phyloP scores from a whole-genome alignment of 2,113 vertebrate genomes.

The Brachyistius frenatus region DNA sequence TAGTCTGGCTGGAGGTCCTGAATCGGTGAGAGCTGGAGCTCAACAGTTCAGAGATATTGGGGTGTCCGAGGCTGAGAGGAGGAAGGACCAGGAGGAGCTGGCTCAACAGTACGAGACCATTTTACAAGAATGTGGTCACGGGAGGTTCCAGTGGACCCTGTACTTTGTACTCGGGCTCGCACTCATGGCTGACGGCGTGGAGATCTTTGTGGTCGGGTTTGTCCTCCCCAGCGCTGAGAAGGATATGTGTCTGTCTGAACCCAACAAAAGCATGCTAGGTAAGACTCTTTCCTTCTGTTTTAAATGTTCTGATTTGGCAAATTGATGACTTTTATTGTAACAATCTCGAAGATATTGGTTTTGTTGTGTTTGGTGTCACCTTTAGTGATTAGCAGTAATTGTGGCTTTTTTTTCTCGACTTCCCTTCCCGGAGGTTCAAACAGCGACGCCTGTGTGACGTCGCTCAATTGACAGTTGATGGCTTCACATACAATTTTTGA shows the following conservation, averaged over 20 bases:
- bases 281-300: slow-evolving; percentile 67
- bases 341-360: too few relatives aligned
- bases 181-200: slow-evolving; percentile 96
- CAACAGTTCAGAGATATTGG: slow-evolving; percentile 82
- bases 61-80: slow-evolving; percentile 83
- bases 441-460: too few relatives aligned
- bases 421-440: too few relatives aligned
- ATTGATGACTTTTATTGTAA: not conserved
- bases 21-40: slow-evolving; percentile 68
- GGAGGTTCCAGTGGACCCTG: slow-evolving; percentile 97
- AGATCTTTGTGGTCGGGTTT: slow-evolving; percentile 97
- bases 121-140: slow-evolving; percentile 95
- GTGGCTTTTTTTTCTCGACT: too few relatives aligned
- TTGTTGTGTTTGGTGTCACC: too few relatives aligned
- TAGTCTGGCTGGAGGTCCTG: slow-evolving; percentile 77
- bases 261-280: slow-evolving; percentile 99
- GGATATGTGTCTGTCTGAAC: slow-evolving; percentile 98
- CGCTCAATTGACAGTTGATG: too few relatives aligned
- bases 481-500: too few relatives aligned
- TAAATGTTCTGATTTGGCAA: not conserved
- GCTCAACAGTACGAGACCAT: slow-evolving; percentile 97
- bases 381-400: too few relatives aligned
- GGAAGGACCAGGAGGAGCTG: slow-evolving; percentile 93
- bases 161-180: slow-evolving; percentile 97
- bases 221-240: slow-evolving; percentile 97